Evolutionary conservation across 2,113 vertebrate species (phyloP), one percentile per base, ranked within the genome.

Genomic region (Spilogale gracilis): DNA sequence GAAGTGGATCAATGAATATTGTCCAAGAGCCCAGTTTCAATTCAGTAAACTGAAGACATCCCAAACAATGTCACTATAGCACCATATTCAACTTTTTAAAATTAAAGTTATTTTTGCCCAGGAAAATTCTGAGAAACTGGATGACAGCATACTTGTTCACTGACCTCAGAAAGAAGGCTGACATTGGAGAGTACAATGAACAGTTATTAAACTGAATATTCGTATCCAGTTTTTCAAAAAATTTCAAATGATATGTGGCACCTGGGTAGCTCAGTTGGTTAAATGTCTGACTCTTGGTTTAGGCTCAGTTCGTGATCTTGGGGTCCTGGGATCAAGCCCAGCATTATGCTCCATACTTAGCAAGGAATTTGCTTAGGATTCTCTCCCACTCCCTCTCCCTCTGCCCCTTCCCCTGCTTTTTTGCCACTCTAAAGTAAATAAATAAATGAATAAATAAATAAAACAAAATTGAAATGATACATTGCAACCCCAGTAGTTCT

Each of bases 91-190:
- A 5, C 38, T 65, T 91, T 32, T 92, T 85, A 81, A 88, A 87
- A 63, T 48, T 56, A 81, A 83, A 89, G 17, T 23, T 12, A 84
- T 20, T 74, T 30, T 95, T 95, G 58, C 30, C 85, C 65, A 85
- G 52, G n/a, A 93, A 94, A 85, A 92, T 45, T n/a, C 71, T 32
- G 61, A 94, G 56, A 92, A 83, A 52, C 65, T 88, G 84, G 85
- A 86, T 25, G 27, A 48, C 4, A 61, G 21, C 18, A 81, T 32
- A 58, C 93, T 87, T 80, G 45, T 85, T 91, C 14, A 78, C 65
- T 82, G 58, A 65, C 12, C 74, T 90, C 38, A 50, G 67, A 89
- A 60, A 60, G 71, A 61, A 13, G 56, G 61, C 9, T 79, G 73
- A 65, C 14, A n/a, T 2, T 88, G 67, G 52, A 63, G 71, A 86